A percentile compares a stretch with the other conserved stretches of the same genome.
phyloP scores from a whole-genome alignment of 1,140 invertebrate species.

The Camponotus vicinus region DNA sequence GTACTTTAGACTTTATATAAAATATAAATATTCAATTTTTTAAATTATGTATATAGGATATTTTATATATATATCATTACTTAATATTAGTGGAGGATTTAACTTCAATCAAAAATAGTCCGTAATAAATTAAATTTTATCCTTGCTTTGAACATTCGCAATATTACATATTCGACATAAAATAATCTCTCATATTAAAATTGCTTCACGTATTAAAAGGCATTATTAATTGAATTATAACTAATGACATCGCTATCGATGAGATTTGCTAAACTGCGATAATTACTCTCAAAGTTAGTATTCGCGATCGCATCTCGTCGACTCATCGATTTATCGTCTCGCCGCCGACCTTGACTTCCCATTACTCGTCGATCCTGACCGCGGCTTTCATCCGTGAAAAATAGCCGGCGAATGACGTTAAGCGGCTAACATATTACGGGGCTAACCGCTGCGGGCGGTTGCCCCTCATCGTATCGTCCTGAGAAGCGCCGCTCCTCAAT shows the following conservation, averaged over 20 bases:
- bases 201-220: background rate
- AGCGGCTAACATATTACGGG: constrained; percentile 60
- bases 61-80: background rate
- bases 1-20: too few species aligned
- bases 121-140: background rate
- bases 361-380: constrained; percentile 33
- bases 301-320: constrained; percentile 4
- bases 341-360: constrained; percentile 31
- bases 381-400: constrained; percentile 54
- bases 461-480: constrained; percentile 35
- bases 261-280: background rate
- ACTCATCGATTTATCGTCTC: constrained; percentile 17
- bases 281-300: background rate
- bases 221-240: background rate
- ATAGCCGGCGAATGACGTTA: constrained; percentile 48
- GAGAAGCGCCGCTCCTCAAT: constrained; percentile 53
- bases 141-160: background rate
- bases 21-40: background rate
- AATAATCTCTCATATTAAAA: background rate
- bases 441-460: constrained; percentile 49
- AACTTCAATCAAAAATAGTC: background rate
- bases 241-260: background rate
- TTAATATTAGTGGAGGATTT: background rate
- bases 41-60: too few species aligned
- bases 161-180: background rate